These are phyloP conservation scores for Melitaea cinxia DNA, from an alignment of 1,140 invertebrate genomes.

Conservation along the genomic window DNA sequence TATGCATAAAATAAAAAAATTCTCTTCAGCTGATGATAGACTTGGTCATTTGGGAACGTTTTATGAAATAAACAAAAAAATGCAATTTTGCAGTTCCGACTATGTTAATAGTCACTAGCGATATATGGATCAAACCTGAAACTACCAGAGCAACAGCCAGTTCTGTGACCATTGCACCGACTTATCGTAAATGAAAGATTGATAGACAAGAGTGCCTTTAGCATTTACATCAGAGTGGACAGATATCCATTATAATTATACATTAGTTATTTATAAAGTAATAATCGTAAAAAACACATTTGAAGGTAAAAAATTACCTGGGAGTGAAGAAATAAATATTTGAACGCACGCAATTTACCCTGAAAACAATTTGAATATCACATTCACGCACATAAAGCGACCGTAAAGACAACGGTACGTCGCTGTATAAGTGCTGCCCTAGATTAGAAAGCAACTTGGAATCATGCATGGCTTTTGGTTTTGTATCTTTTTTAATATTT, in stretches of 20 bases:
- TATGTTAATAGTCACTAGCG: too few relatives aligned
- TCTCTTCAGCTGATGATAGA: too few relatives aligned
- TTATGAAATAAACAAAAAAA: too few relatives aligned
- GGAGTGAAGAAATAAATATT: conserved; percentile 41
- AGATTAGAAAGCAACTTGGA: conserved; percentile 25
- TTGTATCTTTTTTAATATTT: conserved; percentile 33
- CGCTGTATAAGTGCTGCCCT: conserved; percentile 26
- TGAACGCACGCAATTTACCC: conserved; percentile 32
- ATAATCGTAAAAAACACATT: conserved; percentile 25
- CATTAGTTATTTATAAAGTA: conserved; percentile 23
- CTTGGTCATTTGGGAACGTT: too few relatives aligned
- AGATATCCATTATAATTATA: neutral
- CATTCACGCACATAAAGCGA: conserved; percentile 40
- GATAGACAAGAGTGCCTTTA: too few relatives aligned
- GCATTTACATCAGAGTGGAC: too few relatives aligned
- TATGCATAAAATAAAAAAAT: too few relatives aligned
- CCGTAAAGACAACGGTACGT: conserved; percentile 40
- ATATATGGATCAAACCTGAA: too few relatives aligned
- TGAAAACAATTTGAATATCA: conserved; percentile 33
- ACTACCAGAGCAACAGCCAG: too few relatives aligned
- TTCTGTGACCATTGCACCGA: too few relatives aligned
- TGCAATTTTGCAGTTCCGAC: too few relatives aligned
- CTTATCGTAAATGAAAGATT: too few relatives aligned
- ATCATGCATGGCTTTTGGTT: conserved; percentile 11
- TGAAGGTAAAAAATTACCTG: conserved; percentile 23